phyloP scores from a whole-genome alignment of 2,888 invertebrate genomes.

The Dryobotodes eremita region DNA sequence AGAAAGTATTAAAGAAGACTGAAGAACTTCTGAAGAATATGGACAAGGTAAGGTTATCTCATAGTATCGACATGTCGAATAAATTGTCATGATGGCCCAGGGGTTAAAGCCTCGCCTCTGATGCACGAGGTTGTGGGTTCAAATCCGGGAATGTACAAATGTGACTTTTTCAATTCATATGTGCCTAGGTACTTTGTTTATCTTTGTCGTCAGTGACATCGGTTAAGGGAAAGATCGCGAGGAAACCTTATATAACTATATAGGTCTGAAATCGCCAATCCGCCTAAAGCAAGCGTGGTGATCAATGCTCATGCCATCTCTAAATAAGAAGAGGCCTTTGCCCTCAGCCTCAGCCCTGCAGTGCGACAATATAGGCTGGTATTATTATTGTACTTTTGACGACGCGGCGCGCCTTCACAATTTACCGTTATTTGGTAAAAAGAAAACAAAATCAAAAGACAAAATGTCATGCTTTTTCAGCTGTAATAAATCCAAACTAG shows the following conservation, averaged over 20 bases:
- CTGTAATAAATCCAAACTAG: background rate
- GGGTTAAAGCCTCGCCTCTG: too few relatives aligned
- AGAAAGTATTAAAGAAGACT: conserved; percentile 84
- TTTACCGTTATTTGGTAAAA: background rate
- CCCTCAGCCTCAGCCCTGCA: background rate
- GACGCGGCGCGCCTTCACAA: background rate
- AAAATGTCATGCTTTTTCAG: background rate
- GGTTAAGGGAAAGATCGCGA: background rate
- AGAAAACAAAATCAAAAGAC: too few relatives aligned
- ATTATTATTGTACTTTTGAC: background rate
- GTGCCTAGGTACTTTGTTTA: background rate
- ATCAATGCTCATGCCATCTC: background rate
- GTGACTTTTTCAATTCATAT: background rate
- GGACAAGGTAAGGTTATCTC: conserved; percentile 74
- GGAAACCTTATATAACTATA: background rate
- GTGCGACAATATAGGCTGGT: background rate
- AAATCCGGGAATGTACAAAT: background rate
- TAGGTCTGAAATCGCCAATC: background rate
- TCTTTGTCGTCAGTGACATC: background rate
- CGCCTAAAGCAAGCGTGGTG: background rate
- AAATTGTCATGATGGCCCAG: too few relatives aligned
- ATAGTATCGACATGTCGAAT: background rate
- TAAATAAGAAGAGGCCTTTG: background rate
- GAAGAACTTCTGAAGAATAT: conserved; percentile 75
- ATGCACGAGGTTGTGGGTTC: background rate